phyloP scores from a whole-genome alignment of 2,888 invertebrate genomes.

The Corythucha ciliata region DNA sequence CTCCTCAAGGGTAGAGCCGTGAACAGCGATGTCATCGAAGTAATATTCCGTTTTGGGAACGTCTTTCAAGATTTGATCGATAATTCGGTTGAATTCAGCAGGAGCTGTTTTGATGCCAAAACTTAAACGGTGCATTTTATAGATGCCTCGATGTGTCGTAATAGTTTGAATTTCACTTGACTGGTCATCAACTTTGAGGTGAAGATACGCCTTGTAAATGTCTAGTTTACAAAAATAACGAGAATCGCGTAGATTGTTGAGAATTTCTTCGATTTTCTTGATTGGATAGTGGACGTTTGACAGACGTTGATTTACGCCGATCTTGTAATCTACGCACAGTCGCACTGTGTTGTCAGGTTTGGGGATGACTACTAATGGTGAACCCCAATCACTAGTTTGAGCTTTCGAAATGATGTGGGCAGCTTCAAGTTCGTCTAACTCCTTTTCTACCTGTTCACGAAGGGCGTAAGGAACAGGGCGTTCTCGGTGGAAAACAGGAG shows the following conservation, averaged over 20 bases:
- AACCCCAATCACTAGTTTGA: conserved; percentile 25
- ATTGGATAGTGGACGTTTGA: conserved; percentile 31
- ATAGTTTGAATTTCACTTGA: conserved; percentile 20
- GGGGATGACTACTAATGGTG: conserved; percentile 6
- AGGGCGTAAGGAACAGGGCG: conserved; percentile 22
- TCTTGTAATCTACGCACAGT: conserved; percentile 33
- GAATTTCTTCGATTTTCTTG: conserved; percentile 23
- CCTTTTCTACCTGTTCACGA: conserved; percentile 19
- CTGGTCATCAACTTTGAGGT: conserved; percentile 26
- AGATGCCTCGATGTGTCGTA: conserved; percentile 21
- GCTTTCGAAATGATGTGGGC: conserved; percentile 23
- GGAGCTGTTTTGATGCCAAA: conserved; percentile 20
- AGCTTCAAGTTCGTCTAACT: conserved; percentile 23
- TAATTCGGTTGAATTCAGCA: conserved; percentile 15
- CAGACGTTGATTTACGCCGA: conserved; percentile 33
- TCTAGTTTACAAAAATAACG: conserved; percentile 2
- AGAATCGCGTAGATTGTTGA: conserved; percentile 3
- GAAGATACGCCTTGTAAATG: conserved; percentile 31
- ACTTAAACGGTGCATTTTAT: neutral
- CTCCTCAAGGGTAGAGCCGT: conserved; percentile 30
- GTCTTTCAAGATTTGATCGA: conserved; percentile 20
- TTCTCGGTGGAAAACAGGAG: neutral
- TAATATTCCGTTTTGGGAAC: conserved; percentile 21
- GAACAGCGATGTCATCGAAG: conserved; percentile 33
- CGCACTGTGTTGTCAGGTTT: conserved; percentile 11